Evolutionary conservation across 2,113 vertebrate genomes (phyloP).

Genomic region (Morone chrysops): DNA sequence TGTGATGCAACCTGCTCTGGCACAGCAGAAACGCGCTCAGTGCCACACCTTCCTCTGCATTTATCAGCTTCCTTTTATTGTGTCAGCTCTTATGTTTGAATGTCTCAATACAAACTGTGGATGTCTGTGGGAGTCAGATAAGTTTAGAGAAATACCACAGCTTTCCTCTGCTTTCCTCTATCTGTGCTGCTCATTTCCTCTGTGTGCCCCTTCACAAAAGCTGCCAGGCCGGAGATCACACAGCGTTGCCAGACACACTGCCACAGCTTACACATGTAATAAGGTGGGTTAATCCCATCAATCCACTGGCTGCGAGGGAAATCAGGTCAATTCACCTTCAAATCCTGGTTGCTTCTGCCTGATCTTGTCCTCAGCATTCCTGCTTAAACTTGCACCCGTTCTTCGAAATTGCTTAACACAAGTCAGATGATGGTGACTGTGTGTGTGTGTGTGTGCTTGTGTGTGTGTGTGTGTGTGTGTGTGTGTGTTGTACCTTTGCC

Average conservation of each 20-base stretch:
- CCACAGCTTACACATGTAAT: slow-evolving; percentile 33
- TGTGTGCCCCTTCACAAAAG: not conserved
- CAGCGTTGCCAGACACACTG: slow-evolving; percentile 22
- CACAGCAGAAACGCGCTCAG: not conserved
- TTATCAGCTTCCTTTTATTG: slow-evolving; percentile 10
- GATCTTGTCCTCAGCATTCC: slow-evolving; percentile 23
- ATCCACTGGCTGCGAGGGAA: slow-evolving; percentile 4
- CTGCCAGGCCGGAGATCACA: slow-evolving; percentile 33
- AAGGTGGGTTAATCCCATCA: slow-evolving; percentile 51
- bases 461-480: not conserved
- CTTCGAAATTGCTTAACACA: slow-evolving; percentile 6
- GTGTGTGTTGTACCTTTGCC: not conserved
- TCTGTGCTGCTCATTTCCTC: not conserved
- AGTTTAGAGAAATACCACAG: not conserved
- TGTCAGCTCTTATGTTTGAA: not conserved
- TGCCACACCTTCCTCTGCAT: slow-evolving; percentile 25
- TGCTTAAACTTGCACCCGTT: not conserved
- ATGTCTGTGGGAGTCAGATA: not conserved
- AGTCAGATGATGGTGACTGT: slow-evolving; percentile 41
- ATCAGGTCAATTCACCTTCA: slow-evolving; percentile 28
- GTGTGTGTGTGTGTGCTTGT: not conserved
- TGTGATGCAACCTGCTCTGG: slow-evolving; percentile 12
- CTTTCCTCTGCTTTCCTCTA: not conserved
- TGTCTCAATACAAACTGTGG: not conserved
- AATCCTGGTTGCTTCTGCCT: slow-evolving; percentile 9